Conservation (phyloP, 2,888 invertebrate species). For the Mimas tiliae region DNA sequence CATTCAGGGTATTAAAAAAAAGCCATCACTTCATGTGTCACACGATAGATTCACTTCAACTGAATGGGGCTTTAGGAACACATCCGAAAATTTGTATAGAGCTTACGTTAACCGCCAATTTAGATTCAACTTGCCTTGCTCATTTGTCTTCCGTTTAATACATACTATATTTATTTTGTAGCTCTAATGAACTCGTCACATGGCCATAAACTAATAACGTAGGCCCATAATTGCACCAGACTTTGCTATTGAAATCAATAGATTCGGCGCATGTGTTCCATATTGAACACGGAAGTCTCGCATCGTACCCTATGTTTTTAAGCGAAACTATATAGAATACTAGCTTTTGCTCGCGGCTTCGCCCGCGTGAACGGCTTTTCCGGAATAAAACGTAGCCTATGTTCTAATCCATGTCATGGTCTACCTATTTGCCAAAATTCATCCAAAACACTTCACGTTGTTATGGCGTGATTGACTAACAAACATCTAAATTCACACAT, state of each 20-base stretch:
- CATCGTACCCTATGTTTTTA: not conserved
- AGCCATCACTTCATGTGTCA: no score
- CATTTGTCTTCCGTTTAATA: not conserved
- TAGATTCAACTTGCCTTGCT: not conserved
- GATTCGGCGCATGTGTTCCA: not conserved
- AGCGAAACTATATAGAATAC: no score
- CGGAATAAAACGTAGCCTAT: no score
- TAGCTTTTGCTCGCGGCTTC: no score
- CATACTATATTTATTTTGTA: constrained; percentile 4
- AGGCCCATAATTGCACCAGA: not conserved
- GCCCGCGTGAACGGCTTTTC: no score
- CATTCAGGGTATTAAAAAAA: no score
- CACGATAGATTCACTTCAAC: no score
- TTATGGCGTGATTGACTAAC: no score
- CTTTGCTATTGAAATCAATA: constrained; percentile 8
- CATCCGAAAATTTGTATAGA: not conserved
- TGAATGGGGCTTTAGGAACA: not conserved
- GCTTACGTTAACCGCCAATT: not conserved
- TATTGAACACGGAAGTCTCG: not conserved
- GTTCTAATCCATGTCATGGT: no score
- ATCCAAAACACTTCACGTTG: no score
- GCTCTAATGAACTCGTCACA: not conserved
- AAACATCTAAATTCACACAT: no score
- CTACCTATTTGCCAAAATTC: no score
- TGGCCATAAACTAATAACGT: not conserved